Evolutionary conservation across 2,797 vertebrate genomes (phyloP).

Genomic region (Triplophysa bombifrons): DNA sequence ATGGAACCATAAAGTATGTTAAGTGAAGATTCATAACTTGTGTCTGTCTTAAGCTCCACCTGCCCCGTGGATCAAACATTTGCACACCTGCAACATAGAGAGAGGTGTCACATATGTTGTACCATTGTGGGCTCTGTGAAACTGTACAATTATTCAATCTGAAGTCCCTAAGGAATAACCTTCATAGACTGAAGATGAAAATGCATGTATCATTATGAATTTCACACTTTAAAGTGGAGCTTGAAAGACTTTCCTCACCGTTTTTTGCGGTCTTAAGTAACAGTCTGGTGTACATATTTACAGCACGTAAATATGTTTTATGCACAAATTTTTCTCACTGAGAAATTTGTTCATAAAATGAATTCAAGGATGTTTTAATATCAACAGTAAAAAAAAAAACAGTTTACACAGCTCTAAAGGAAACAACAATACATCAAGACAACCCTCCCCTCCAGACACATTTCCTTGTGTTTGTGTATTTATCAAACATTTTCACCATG

Average conservation of each 20-base stretch:
- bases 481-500: slow-evolving; percentile 61
- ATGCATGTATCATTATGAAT: slow-evolving; percentile 40
- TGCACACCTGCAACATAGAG: slow-evolving; percentile 4
- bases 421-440: slow-evolving; percentile 40
- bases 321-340: slow-evolving; percentile 2
- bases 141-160: not conserved
- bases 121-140: not conserved
- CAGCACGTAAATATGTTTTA: slow-evolving; percentile 12
- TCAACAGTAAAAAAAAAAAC: slow-evolving; percentile 41
- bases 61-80: slow-evolving; percentile 11
- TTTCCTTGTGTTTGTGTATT: slow-evolving; percentile 47
- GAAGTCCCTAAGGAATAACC: slow-evolving; percentile 24
- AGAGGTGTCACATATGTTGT: slow-evolving; percentile 4
- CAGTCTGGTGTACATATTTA: slow-evolving; percentile 54
- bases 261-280: slow-evolving; percentile 47
- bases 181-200: slow-evolving; percentile 26
- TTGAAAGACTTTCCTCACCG: slow-evolving; percentile 20
- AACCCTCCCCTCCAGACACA: slow-evolving; percentile 7
- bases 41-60: slow-evolving; percentile 10
- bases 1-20: slow-evolving; percentile 45
- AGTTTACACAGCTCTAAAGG: slow-evolving; percentile 35
- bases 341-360: slow-evolving; percentile 52
- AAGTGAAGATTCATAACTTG: slow-evolving; percentile 35
- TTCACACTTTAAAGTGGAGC: slow-evolving; percentile 19
- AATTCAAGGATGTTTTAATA: slow-evolving; percentile 58